A percentile compares a stretch with the other conserved stretches of the same genome.
These are phyloP conservation scores for Archips crataeganus DNA, from an alignment of 2,888 invertebrate genomes.

Conservation along the genomic window DNA sequence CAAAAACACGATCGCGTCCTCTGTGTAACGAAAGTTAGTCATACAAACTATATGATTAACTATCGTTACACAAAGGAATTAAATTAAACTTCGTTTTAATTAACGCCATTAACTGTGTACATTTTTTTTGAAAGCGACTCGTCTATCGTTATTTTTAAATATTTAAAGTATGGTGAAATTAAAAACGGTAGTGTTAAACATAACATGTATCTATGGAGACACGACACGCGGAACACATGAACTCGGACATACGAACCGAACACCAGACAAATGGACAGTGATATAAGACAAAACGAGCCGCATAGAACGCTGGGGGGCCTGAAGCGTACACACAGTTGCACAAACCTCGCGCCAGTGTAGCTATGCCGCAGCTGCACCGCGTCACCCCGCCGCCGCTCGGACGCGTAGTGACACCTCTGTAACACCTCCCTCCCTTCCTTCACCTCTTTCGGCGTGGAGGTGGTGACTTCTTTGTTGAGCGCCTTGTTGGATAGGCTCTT, in stretches of 20 bases:
- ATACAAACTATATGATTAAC: no score
- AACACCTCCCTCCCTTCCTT: conserved; percentile 27
- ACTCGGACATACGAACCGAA: background rate
- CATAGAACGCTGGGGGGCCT: conserved; percentile 31
- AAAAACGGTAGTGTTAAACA: no score
- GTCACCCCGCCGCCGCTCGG: conserved; percentile 47
- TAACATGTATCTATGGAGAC: no score
- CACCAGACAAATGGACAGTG: background rate
- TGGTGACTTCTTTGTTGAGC: conserved; percentile 55
- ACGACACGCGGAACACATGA: background rate
- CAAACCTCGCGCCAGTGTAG: conserved; percentile 74
- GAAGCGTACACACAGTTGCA: conserved; percentile 50
- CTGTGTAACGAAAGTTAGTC: no score
- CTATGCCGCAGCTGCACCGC: conserved; percentile 64
- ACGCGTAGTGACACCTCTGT: conserved; percentile 44
- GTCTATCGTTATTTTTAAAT: no score
- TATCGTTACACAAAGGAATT: no score
- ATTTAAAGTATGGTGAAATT: no score
- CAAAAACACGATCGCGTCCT: no score
- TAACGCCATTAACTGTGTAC: no score
- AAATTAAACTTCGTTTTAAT: no score
- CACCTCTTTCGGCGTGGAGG: conserved; percentile 68
- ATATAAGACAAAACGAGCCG: background rate
- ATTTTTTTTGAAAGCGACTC: no score
- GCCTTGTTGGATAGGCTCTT: conserved; percentile 64